Base-by-base conservation (phyloP, 2,888 invertebrate species). In the Nycteola revayana region DNA sequence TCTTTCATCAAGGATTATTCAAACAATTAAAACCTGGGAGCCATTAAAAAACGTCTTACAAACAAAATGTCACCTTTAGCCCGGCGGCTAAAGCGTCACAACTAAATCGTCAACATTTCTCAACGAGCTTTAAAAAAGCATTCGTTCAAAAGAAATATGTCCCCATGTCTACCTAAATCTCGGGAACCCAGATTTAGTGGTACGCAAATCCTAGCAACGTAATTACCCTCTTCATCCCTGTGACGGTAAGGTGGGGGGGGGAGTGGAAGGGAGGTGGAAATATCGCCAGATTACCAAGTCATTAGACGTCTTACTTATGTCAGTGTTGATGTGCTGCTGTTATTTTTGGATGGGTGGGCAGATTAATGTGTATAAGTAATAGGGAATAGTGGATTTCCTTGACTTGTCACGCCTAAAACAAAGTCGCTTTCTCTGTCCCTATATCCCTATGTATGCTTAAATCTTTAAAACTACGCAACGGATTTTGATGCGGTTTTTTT, bases 141-240 rank as follows among this genome's bases (percentile, higher is more conserved):
- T 69, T 57, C 29, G 65, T 54, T 54, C 49, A 33, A 54, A 57
- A 56, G 63, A 67, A 66, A 70, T 75, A 68, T 63, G 63, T 69
- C 61, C 58, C 55, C 49, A 58, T 60, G 65, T 65, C 59, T 52
- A 49, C 49, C 52, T 66, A 68, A 67, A 67, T 61, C 68, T 67
- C 48, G 53, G 57, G 25, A 35, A 40, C 32, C 59, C 65, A 67
- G 68, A 72, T 76, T 74, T 72, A 66, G 59, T 54, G 56, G 60
- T 58, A 62, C 60, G 65, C 65, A 72, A 76, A 75, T 74, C 72
- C 74, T 49, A 42, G 49, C 49, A 53, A 54, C 63, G 63, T 75
- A 76, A 76, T 77, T 75, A 69, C 66, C 62, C 48, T 42, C 50
- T 61, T 35, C 42, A 28, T 29, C 35, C 35, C 33, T 36, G n/a